phyloP scores from a whole-genome alignment of 2,797 vertebrate species.

The Mormyrops attenuatus region DNA sequence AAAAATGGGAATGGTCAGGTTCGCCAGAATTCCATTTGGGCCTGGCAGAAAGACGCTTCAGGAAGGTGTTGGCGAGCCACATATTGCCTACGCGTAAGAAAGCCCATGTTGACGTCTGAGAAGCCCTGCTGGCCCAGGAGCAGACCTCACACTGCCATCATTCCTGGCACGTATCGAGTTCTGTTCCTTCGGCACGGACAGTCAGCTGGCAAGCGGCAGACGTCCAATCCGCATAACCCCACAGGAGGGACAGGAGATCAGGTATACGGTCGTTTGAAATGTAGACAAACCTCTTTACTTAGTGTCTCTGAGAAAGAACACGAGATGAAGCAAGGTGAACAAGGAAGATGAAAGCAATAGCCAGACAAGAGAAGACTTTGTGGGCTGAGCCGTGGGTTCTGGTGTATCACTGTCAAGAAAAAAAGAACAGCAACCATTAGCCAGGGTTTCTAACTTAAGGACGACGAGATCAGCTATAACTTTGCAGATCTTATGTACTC shows the following conservation, averaged over 20 bases:
- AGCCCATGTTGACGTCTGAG: neutral
- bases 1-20: neutral
- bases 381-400: neutral
- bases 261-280: conserved; percentile 3
- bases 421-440: neutral
- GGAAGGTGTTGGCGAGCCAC: neutral
- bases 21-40: conserved; percentile 2
- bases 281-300: conserved; percentile 14
- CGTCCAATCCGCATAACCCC: neutral
- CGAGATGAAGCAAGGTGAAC: neutral
- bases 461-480: neutral
- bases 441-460: neutral
- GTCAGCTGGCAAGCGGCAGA: neutral
- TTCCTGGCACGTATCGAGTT: conserved; percentile 3
- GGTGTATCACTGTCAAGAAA: neutral
- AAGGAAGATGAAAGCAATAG: neutral
- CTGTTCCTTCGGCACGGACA: neutral
- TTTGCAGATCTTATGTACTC: neutral
- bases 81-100: neutral
- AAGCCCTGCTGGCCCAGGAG: neutral
- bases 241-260: neutral
- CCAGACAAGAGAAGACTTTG: neutral
- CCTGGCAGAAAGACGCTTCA: neutral
- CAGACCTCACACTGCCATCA: neutral
- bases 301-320: neutral